Base-by-base conservation (phyloP, 2,888 invertebrate genomes). In the Hermaeophaga mercurialis region DNA sequence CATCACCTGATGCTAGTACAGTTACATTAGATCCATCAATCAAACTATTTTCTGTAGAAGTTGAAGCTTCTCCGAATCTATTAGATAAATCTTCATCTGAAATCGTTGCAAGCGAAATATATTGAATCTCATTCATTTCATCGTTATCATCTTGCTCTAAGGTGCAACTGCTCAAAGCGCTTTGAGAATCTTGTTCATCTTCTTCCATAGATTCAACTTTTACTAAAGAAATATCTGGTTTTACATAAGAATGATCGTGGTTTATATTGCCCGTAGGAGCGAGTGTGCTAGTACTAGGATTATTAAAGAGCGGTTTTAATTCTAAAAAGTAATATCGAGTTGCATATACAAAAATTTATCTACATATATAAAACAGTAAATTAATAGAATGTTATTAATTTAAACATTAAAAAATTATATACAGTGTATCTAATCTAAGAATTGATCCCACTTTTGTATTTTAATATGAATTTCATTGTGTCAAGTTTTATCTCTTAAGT, bases 211-310 rank as follows among this genome's bases (percentile, higher is more conserved):
- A 43, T 24, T 24, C 43, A 24, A 3, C 4, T 19, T 39, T 22
- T 26, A 11, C 22, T 18, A 14, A 18, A 24, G 14, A 31, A 31
- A 11, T 11, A 2, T 31, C 31, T 31, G 31, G 4, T 28, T 31
- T 49, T 11, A 49, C 41, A 11, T 49, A 49, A 18, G 49, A 39
- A 41, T 49, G 49, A 39, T 49, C 49, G 31, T 49, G 49, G 17
- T 41, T 19, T 18, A 49, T 19, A 9, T 1, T 49, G 11, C n/a
- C 31, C 0, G n/a, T 14, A 11, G 17, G 9, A 17, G 5, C 11
- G 15, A 2, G n/a, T 6, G 17, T 31, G 12, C 26, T 26, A 9
- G 5, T 26, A 26, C 31, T 9, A 3, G 31, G n/a, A 8, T 31
- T 31, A 31, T 31, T 12, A 11, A 31, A 31, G 17, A n/a, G 31